These are phyloP conservation scores for Vanessa tameamea DNA, from an alignment of 1,140 invertebrate genomes.

Conservation along the genomic window DNA sequence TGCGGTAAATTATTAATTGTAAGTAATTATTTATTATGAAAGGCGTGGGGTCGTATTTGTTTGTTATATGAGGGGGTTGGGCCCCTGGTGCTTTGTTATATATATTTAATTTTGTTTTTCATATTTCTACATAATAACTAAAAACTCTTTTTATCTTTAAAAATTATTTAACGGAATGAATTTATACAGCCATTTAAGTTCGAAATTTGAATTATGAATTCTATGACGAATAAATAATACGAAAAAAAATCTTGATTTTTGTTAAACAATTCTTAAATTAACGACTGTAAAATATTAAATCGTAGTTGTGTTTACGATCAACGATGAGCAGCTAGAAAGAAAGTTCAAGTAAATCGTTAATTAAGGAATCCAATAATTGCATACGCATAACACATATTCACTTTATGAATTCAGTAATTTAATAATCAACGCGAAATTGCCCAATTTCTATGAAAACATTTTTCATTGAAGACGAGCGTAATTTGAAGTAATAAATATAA, in stretches of 20 bases:
- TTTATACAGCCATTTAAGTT: too few relatives aligned
- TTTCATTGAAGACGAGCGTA: background rate
- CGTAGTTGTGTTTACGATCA: too few relatives aligned
- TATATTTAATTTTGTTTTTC: background rate
- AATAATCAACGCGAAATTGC: constrained; percentile 1
- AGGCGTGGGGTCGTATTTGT: background rate
- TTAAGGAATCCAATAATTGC: constrained; percentile 6
- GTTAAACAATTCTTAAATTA: too few relatives aligned
- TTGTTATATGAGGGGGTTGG: background rate
- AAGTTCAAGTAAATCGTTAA: background rate
- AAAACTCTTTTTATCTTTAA: too few relatives aligned
- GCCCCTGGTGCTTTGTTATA: background rate
- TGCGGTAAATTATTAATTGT: constrained; percentile 6
- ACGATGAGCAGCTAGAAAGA: background rate
- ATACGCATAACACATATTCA: background rate
- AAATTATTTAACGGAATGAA: too few relatives aligned
- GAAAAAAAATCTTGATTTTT: too few relatives aligned
- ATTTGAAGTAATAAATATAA: constrained; percentile 21
- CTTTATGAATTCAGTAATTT: background rate
- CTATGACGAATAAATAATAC: too few relatives aligned
- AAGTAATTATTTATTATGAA: background rate
- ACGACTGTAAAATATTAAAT: too few relatives aligned
- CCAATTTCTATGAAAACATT: constrained; percentile 8
- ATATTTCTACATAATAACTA: too few relatives aligned
- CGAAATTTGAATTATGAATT: too few relatives aligned